Base-by-base conservation (phyloP, 37 sponge, comb jelly and placozoan species). In the Corticium candelabrum region DNA sequence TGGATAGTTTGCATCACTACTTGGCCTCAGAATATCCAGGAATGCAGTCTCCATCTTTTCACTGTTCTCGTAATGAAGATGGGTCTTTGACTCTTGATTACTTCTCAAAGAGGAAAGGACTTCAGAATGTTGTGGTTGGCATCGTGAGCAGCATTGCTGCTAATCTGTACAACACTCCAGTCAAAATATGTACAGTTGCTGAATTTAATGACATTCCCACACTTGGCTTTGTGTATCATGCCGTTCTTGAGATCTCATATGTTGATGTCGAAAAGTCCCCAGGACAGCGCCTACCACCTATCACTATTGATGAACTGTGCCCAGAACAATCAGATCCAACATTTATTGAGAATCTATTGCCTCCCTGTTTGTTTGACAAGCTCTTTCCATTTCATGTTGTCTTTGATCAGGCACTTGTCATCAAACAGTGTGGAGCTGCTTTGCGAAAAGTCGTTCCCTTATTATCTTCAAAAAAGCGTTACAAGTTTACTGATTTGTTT, bases 321-420 rank as follows among this genome's bases (percentile, higher is more conserved):
- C n/a, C n/a, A n/a, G n/a, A n/a, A n/a, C n/a, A n/a, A n/a, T n/a
- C n/a, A n/a, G n/a, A n/a, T n/a, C 62, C 62, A 21, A 11, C 11
- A 50, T 27, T 50, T 21, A 21, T 50, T 21, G 11, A 29, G 73
- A 70, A 70, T 70, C 33, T 35, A 35, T 27, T 71, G 5, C 21
- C 36, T 5, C 74, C 74, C 5, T 31, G 27, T 71, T 5, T 67
- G 7, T n/a, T 86, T 34, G 37, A 38, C 2, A 2, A 31, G 2
- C 4, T 34, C 0, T 91, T 91, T 68, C 96, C 96, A 0, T 94
- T 89, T 43, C 91, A 94, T 68, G 39, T 91, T 56, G 86, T 89
- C 2, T 91, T 94, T 41, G 83, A 81, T 50, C 35, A 71, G 2
- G 71, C 81, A 37, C 40, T 91, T 30, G 57, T 74, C 35, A 78